These are phyloP conservation scores for Mechanitis mazaeus DNA, from an alignment of 2,888 invertebrate genomes.

Conservation along the genomic window DNA sequence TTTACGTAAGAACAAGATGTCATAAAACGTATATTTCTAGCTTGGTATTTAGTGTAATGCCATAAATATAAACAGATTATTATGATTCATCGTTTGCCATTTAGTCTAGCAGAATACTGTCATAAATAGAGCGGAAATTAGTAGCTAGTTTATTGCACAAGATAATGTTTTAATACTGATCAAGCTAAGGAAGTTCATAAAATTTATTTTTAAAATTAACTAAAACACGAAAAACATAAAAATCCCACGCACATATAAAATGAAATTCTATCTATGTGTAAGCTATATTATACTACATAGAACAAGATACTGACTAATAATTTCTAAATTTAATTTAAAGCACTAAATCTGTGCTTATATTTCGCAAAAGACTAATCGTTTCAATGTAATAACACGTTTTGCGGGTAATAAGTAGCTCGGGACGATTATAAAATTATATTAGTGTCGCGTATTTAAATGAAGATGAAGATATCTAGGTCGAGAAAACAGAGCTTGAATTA, in stretches of 20 bases:
- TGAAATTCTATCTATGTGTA: too few relatives aligned
- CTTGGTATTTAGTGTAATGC: conserved; percentile 20
- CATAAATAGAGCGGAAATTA: conserved; percentile 55
- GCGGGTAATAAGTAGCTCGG: neutral
- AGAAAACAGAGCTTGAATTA: neutral
- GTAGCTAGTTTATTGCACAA: conserved; percentile 48
- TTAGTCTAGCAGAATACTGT: conserved; percentile 39
- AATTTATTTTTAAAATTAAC: conserved; percentile 38
- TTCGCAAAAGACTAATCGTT: neutral
- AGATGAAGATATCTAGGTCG: neutral
- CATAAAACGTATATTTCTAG: conserved; percentile 24
- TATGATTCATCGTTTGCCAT: conserved; percentile 31
- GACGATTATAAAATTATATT: neutral
- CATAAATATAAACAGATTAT: conserved; percentile 24
- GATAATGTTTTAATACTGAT: conserved; percentile 34
- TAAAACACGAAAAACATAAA: neutral
- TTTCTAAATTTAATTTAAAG: neutral
- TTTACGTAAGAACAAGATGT: conserved; percentile 20
- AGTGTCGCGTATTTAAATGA: neutral
- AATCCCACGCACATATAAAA: neutral
- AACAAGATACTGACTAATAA: neutral
- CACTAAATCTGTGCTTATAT: neutral
- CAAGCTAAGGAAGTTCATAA: conserved; percentile 45
- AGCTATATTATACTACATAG: too few relatives aligned
- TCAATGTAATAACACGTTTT: neutral